Evolutionary conservation across 2,797 vertebrate species (phyloP), one percentile per base, ranked within the genome.

Genomic region (Vultur gryphus): DNA sequence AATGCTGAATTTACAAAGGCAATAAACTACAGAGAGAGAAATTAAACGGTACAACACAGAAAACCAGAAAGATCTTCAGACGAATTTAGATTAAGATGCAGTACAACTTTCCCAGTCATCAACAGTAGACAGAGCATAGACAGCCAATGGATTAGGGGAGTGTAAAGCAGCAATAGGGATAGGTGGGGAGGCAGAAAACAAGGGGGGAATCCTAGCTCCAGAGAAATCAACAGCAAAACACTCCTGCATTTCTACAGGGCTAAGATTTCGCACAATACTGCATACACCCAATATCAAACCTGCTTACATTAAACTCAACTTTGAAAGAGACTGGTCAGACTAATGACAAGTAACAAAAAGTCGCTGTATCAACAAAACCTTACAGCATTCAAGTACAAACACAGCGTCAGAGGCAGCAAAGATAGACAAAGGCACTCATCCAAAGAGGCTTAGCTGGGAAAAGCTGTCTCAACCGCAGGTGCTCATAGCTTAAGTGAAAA

Each of bases 181-280:
- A 49, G 49, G n/a, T 4, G 2, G 7, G 17, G 33, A 43, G 21
- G 29, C 10, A 54, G 39, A 67, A 67, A 66, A 31, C 8, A 20
- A 46, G 16, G 26, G 11, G 14, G 6, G 23, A 59, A 52, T 18
- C 35, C 43, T 4, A 51, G 17, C 17, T 48, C 33, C n/a, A 35
- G 25, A 43, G 37, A 57, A 77, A 59, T 17, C 59, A 82, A 51
- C 13, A 71, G 26, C 72, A 72, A 72, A 69, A 44, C 11, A 33
- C 31, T 21, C 12, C 46, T 20, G 11, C 20, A 21, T 64, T 70
- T 79, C 57, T 25, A 29, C 13, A n/a, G 35, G 26, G 35, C 55
- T 26, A 3, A 26, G 35, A 48, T 17, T 35, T 58, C n/a, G 58
- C 1, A 0, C 43, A 61, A 2, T 21, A 4, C 13, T 8, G 12